phyloP scores from a whole-genome alignment of 2,888 invertebrate genomes.

The Nephrotoma appendiculata region DNA sequence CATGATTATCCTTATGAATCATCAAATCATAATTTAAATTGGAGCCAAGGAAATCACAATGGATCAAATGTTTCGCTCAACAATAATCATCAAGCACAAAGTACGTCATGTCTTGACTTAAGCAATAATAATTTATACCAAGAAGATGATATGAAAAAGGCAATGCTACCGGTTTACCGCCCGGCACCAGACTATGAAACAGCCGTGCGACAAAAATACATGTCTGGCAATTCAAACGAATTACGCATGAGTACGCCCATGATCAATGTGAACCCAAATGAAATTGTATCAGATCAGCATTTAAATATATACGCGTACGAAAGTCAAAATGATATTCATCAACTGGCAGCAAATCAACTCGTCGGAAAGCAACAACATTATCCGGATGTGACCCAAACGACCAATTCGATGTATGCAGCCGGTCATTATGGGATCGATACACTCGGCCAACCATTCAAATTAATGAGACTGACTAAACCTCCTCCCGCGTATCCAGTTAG shows the following conservation, averaged over 20 bases:
- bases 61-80: slow-evolving; percentile 1
- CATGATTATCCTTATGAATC: neutral
- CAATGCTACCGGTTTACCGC: slow-evolving; percentile 68
- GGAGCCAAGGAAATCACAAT: neutral
- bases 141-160: slow-evolving; percentile 41
- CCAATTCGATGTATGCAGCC: slow-evolving; percentile 18
- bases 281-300: slow-evolving; percentile 15
- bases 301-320: slow-evolving; percentile 31
- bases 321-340: slow-evolving; percentile 49
- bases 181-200: slow-evolving; percentile 93
- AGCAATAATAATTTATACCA: slow-evolving; percentile 27
- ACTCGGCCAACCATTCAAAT: slow-evolving; percentile 27
- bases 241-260: slow-evolving; percentile 16
- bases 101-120: slow-evolving; percentile 30
- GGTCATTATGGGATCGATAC: slow-evolving; percentile 27
- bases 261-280: slow-evolving; percentile 20
- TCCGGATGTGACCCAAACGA: slow-evolving; percentile 49
- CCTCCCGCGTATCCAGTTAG: slow-evolving; percentile 74
- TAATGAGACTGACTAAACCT: slow-evolving; percentile 42
- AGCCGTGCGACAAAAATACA: slow-evolving; percentile 74
- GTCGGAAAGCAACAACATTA: slow-evolving; percentile 26
- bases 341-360: slow-evolving; percentile 10
- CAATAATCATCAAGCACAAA: slow-evolving; percentile 23
- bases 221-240: slow-evolving; percentile 37
- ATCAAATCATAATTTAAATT: neutral